A percentile compares a stretch with the other conserved stretches of the same genome.
These are phyloP conservation scores for Papilio polytes DNA, from an alignment of 1,140 invertebrate genomes.

Conservation along the genomic window DNA sequence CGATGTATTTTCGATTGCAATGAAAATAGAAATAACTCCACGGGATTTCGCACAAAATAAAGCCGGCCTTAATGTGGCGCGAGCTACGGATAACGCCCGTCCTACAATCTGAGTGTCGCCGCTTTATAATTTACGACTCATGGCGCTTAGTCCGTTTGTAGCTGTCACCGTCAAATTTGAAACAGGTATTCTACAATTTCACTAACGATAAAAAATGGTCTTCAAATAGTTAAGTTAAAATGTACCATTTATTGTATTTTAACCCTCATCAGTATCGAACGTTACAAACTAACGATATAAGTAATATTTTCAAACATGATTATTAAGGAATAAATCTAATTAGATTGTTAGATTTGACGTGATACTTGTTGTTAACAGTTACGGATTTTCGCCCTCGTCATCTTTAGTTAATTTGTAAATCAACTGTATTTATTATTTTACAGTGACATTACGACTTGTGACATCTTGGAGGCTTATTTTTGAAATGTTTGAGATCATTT, in stretches of 20 bases:
- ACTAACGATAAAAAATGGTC: constrained; percentile 33
- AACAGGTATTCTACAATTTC: background rate
- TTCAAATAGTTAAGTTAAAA: background rate
- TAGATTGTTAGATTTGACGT: background rate
- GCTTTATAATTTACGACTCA: constrained; percentile 70
- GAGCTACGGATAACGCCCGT: constrained; percentile 53
- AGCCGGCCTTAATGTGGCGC: background rate
- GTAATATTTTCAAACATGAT: too few relatives aligned
- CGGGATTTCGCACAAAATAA: constrained; percentile 9
- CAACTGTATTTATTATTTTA: background rate
- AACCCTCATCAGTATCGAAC: too few relatives aligned
- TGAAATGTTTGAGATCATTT: constrained; percentile 31
- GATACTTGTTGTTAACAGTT: background rate
- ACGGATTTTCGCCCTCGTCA: background rate
- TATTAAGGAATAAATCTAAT: background rate
- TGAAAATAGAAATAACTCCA: background rate
- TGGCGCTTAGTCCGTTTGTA: constrained; percentile 53
- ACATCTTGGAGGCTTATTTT: constrained; percentile 43
- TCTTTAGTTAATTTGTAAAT: background rate
- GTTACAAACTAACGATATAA: too few relatives aligned
- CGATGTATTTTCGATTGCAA: background rate
- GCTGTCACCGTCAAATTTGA: background rate
- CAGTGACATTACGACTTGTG: constrained; percentile 55
- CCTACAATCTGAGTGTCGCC: constrained; percentile 69
- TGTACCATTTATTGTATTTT: background rate